These are phyloP conservation scores for Heteromormyrus szaboi DNA, from an alignment of 2,797 vertebrate species.

Conservation along the genomic window DNA sequence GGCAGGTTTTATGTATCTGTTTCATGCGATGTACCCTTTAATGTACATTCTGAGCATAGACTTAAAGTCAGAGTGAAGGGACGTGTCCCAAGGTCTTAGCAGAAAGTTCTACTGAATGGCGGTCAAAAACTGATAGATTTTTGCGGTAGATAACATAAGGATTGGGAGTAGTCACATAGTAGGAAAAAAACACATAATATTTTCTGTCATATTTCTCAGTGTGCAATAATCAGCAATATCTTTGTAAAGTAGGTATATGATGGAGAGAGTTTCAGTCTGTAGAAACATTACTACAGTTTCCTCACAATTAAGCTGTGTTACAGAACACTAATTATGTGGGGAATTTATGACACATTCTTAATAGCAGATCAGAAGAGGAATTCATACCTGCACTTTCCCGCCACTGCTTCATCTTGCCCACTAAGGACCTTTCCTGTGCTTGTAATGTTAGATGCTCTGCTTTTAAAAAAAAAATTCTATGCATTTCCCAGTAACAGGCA, in stretches of 20 bases:
- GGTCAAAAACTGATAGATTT: not conserved
- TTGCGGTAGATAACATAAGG: not conserved
- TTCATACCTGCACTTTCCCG: conserved; percentile 16
- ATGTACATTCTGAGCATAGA: not conserved
- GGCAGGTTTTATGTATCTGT: not conserved
- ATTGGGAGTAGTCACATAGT: not conserved
- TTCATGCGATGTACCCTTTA: not conserved
- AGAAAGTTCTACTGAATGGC: not conserved
- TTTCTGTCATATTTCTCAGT: not conserved
- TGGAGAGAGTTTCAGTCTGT: not conserved
- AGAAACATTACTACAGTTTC: not conserved
- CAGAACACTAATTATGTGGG: not conserved
- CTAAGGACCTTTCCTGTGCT: not conserved
- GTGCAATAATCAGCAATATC: not conserved
- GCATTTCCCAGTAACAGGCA: conserved; percentile 31
- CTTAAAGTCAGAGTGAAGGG: not conserved
- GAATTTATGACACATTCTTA: not conserved
- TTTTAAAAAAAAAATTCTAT: conserved; percentile 21
- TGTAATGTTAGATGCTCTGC: conserved; percentile 26
- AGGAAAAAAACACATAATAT: not conserved
- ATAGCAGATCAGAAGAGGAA: not conserved
- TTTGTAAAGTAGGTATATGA: not conserved
- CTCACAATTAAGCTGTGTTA: not conserved
- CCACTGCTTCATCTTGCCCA: conserved; percentile 6
- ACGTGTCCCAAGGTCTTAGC: not conserved